phyloP scores from a whole-genome alignment of 2,113 vertebrate species.

The Callionymus lyra region DNA sequence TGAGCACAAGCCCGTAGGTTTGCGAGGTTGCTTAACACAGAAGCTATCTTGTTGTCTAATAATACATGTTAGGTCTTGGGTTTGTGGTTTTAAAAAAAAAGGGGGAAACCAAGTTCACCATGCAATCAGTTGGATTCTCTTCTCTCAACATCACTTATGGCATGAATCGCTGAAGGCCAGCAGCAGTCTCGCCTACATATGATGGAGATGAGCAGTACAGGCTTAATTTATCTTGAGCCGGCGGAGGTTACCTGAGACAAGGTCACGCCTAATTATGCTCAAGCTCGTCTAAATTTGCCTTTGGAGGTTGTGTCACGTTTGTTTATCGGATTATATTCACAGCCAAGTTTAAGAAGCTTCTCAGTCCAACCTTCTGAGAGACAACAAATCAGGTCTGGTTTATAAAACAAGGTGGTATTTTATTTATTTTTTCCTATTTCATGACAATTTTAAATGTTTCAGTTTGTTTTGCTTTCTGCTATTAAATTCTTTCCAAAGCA shows the following conservation, averaged over 20 bases:
- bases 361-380: constrained; percentile 43
- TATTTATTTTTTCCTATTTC: constrained; percentile 1
- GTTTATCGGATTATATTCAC: constrained; percentile 55
- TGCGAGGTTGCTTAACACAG: constrained; percentile 9
- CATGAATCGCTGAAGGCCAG: constrained; percentile 25
- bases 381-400: too few species aligned
- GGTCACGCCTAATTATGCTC: constrained; percentile 51
- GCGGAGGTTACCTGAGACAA: constrained; percentile 46
- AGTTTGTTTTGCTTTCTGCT: too few species aligned
- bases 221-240: constrained; percentile 45
- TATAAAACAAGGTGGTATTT: constrained; percentile 23
- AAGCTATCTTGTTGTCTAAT: not conserved
- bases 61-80: constrained; percentile 12
- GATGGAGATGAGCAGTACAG: constrained; percentile 33
- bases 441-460: too few species aligned
- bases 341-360: constrained; percentile 26
- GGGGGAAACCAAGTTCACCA: constrained; percentile 3
- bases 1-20: constrained; percentile 21
- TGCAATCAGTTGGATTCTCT: constrained; percentile 18
- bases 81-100: not conserved
- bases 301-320: constrained; percentile 45
- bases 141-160: constrained; percentile 17
- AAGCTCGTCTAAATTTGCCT: constrained; percentile 58
- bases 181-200: constrained; percentile 28
- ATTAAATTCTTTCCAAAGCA: too few species aligned